Base-by-base conservation (phyloP, 2,888 invertebrate species). In the Pterostichus niger region DNA sequence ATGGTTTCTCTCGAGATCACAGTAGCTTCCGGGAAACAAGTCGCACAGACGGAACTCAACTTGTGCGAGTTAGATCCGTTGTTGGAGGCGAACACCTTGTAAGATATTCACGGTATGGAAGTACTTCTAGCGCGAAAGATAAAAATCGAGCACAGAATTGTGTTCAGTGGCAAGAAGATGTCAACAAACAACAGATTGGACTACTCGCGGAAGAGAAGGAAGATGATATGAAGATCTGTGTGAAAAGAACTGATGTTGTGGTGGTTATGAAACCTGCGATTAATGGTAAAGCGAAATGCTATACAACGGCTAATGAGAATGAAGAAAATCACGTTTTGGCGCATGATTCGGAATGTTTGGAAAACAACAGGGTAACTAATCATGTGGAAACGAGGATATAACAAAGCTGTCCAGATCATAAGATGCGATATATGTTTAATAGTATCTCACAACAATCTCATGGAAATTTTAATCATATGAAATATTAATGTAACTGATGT, bases 1-100 rank as follows among this genome's bases (percentile, higher is more conserved):
- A 91, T 86, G 91, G 90, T 84, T 92, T 91, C 85, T 90, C 91
- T 83, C 89, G 92, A n/a, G 93, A 93, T 68, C 92, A 93, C 85
- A 92, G 93, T 85, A 92, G 93, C 89, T 90, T 94, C 87, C 90
- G 93, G 78, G 92, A 94, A 84, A 92, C 93, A n/a, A 92, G 84
- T 13, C 83, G 84, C 33, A 86, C 46, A 52, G 83, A 83, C 7
- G 44, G 64, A 7, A 64, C 83, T n/a, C 61, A 83, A 77, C 64
- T 83, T n/a, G 83, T 83, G 5, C 31, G 83, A 5, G 68, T 83
- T n/a, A 40, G 82, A 46, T 75, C 75, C 11, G 82, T 82, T 0
- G 61, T 82, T 0, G 82, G 75, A n/a, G 15, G 15, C 3, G 75
- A 82, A 17, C 56, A 75, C 40, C 31, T 59, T 1, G 15, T 64